phyloP scores from a whole-genome alignment of 2,888 invertebrate genomes.

The Erebia epiphron region DNA sequence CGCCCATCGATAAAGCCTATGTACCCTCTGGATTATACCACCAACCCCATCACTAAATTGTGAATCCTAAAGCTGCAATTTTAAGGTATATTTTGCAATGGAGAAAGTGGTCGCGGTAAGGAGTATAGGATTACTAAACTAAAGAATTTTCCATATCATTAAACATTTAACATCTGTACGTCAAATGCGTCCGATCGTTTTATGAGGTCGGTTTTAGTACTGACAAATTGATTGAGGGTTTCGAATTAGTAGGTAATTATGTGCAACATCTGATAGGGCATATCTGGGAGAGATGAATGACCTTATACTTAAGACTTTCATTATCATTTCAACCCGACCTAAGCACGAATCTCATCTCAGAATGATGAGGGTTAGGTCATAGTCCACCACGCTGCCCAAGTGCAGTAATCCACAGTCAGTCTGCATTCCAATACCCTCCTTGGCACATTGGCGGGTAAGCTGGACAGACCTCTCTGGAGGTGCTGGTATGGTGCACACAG shows the following conservation, averaged over 20 bases:
- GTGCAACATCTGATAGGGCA: background rate
- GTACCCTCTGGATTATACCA: constrained; percentile 26
- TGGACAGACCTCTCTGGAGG: too few relatives aligned
- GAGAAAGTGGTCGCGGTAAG: constrained; percentile 41
- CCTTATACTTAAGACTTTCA: background rate
- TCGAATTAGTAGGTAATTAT: constrained; percentile 17
- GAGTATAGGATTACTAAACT: constrained; percentile 71
- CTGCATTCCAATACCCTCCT: too few relatives aligned
- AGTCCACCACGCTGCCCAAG: too few relatives aligned
- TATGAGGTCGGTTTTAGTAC: constrained; percentile 55
- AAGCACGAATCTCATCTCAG: too few relatives aligned
- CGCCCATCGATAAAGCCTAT: constrained; percentile 27
- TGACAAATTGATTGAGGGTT: constrained; percentile 33
- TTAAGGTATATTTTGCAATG: constrained; percentile 47
- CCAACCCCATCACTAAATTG: constrained; percentile 26
- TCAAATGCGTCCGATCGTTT: constrained; percentile 62
- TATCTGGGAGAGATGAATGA: background rate
- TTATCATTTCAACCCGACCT: too few relatives aligned
- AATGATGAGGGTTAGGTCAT: too few relatives aligned
- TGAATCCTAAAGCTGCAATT: background rate
- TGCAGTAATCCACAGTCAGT: too few relatives aligned
- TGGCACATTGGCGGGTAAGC: too few relatives aligned
- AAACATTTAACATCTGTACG: constrained; percentile 71
- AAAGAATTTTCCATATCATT: constrained; percentile 75
- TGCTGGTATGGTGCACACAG: too few relatives aligned